Evolutionary conservation across 2,888 invertebrate species (phyloP).

Genomic region (Mechanitis messenoides): DNA sequence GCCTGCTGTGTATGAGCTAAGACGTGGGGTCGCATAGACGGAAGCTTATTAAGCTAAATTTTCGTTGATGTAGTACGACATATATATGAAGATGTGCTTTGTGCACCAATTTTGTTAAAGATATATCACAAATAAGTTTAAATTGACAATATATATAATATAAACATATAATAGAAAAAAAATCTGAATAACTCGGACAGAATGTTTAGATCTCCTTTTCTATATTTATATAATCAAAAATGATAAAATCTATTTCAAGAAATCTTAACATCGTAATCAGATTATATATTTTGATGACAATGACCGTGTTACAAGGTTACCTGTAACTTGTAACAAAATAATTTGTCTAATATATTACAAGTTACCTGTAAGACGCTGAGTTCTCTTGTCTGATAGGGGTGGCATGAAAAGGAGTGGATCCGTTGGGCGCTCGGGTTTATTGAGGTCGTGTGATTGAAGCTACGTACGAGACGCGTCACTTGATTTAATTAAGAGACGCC

Average conservation of each 20-base stretch:
- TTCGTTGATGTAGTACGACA: slow-evolving; percentile 27
- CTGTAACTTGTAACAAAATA: too few species aligned
- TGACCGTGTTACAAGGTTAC: too few species aligned
- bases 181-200: too few species aligned
- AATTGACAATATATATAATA: too few species aligned
- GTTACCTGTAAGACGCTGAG: slow-evolving; percentile 12
- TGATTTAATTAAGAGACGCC: slow-evolving; percentile 76
- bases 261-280: too few species aligned
- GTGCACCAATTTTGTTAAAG: background rate
- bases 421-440: slow-evolving; percentile 63
- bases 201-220: too few species aligned
- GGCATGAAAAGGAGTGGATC: slow-evolving; percentile 46
- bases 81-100: slow-evolving; percentile 4
- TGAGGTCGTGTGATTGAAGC: slow-evolving; percentile 75
- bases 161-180: too few species aligned
- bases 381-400: slow-evolving; percentile 17
- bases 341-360: background rate
- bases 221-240: too few species aligned
- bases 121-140: background rate
- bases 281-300: too few species aligned
- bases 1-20: slow-evolving; percentile 40
- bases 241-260: too few species aligned
- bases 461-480: slow-evolving; percentile 72
- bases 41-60: slow-evolving; percentile 50
- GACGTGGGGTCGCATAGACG: slow-evolving; percentile 47